phyloP scores from a whole-genome alignment of 2,113 vertebrate genomes.

The Fregata magnificens region DNA sequence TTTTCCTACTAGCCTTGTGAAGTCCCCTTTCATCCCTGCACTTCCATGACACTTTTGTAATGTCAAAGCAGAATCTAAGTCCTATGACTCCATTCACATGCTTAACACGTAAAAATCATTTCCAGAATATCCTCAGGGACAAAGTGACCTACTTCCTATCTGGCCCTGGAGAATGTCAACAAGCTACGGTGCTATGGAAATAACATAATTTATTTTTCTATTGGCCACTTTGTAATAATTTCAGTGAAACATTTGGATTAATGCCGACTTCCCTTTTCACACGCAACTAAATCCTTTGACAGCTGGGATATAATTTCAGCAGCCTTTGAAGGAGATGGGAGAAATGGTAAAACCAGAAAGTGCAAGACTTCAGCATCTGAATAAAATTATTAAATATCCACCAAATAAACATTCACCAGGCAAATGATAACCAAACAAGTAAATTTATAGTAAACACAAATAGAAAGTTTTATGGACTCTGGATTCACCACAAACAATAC shows the following conservation, averaged over 20 bases:
- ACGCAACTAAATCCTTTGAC: neutral
- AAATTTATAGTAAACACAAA: neutral
- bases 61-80: neutral
- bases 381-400: neutral
- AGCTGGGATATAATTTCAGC: neutral
- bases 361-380: neutral
- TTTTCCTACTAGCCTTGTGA: neutral
- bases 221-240: neutral
- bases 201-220: neutral
- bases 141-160: neutral
- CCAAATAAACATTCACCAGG: neutral
- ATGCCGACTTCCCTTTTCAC: neutral
- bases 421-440: neutral
- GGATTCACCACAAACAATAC: neutral
- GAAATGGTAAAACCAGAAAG: neutral
- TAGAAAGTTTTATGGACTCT: neutral
- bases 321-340: neutral
- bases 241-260: neutral
- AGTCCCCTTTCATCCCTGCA: neutral
- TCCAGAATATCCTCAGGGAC: neutral
- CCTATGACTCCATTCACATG: neutral
- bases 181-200: neutral
- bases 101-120: neutral
- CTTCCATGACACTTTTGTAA: neutral
- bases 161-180: neutral